Percentiles rank a stretch among this genome's conserved stretches.
Conservation (phyloP, 2,797 vertebrate species). For the Denticeps clupeoides region DNA sequence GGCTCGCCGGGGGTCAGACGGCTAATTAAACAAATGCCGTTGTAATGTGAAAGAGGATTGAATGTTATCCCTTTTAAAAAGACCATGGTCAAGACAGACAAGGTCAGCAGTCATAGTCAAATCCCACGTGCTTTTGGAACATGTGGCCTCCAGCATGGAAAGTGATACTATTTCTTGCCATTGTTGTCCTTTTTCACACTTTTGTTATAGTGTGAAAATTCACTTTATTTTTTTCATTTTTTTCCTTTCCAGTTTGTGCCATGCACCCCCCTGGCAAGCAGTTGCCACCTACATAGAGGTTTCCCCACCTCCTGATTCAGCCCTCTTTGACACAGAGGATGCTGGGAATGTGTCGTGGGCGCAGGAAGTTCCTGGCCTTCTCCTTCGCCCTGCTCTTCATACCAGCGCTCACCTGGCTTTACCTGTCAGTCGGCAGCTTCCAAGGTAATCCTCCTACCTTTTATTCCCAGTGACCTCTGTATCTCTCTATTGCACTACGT, state of each 20-base stretch:
- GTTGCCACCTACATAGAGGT: constrained; percentile 72
- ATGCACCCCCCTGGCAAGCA: constrained; percentile 71
- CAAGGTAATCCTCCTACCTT: constrained; percentile 67
- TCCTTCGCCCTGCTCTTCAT: constrained; percentile 84
- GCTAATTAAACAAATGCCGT: constrained; percentile 27
- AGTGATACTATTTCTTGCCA: no score
- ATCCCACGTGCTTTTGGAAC: neutral
- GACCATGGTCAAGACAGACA: no score
- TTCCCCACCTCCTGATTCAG: constrained; percentile 47
- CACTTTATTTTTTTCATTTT: constrained; percentile 29
- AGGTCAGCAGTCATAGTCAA: neutral
- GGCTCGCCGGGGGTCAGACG: constrained; percentile 24
- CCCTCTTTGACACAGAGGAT: constrained; percentile 69
- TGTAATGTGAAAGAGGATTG: constrained; percentile 32
- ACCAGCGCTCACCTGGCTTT: constrained; percentile 94
- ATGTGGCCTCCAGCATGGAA: no score
- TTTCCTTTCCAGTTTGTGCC: constrained; percentile 51
- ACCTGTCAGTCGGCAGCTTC: constrained; percentile 84
- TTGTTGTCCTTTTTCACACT: neutral
- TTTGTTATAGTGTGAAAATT: neutral
- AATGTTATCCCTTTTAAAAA: constrained; percentile 23
- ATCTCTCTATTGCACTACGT: neutral
- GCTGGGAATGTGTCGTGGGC: constrained; percentile 97
- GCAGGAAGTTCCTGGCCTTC: constrained; percentile 95
- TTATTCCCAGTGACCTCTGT: neutral